Evolutionary conservation across 2,888 invertebrate species (phyloP), one percentile per base, ranked within the genome.

Genomic region (Diaprepes abbreviatus): DNA sequence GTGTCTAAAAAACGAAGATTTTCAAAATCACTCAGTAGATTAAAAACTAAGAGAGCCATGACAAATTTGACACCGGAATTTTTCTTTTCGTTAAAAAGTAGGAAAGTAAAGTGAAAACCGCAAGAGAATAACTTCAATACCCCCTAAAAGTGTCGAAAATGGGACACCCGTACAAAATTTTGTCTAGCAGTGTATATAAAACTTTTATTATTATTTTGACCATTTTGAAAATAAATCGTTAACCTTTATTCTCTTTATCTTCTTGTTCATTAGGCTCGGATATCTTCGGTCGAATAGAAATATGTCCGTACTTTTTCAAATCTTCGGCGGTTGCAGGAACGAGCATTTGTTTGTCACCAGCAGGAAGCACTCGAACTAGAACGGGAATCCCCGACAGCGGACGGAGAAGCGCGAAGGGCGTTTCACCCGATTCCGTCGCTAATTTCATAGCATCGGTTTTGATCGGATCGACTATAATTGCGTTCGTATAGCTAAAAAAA

Each of bases 311-410:
- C 66, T 87, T 86, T 78, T 89, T 88, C 36, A 92, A 83, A 81
- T 92, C 92, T 76, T 91, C 91, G 1, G 91, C 90, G 6, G 91
- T 91, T 0, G 92, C 92, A 0, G 92, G 91, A 6, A 91, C 90
- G 74, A 92, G 80, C 87, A 91, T 88, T 89, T 92, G 86, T 76
- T 86, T 86, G 64, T 68, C 62, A 12, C 71, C 71, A 3, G 62
- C 62, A 28, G 70, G 68, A 12, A 71, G 48, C 0, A 92, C 89
- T 77, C 91, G 90, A 10, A 92, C 92, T 50, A 92, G 82, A 0
- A 91, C 89, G 0, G 92, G 91, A 64, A 88, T 87, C 7, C 90
- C 90, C 74, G 88, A 88, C 40, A 89, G 86, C 10, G 91, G 90
- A 74, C 91, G 89, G 57, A 92, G 83, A 54, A 92, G 83, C 0